These are phyloP conservation scores for Pleuronectes platessa DNA, from an alignment of 2,113 vertebrate species.

Conservation along the genomic window DNA sequence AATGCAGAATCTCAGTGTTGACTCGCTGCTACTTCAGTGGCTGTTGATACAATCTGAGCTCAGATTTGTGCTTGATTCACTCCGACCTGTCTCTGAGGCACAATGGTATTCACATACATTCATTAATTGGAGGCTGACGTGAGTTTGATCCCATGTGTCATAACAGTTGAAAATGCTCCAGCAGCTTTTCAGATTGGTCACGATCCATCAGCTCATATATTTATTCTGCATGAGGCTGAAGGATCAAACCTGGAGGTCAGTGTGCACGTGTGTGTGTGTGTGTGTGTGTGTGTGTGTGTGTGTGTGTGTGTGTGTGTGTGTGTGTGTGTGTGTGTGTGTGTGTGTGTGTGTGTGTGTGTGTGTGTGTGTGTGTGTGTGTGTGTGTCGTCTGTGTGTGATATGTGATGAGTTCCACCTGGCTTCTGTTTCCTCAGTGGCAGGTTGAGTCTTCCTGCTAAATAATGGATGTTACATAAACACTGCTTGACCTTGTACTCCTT, in stretches of 20 bases:
- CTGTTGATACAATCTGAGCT: slow-evolving; percentile 33
- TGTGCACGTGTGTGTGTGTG: slow-evolving; percentile 16
- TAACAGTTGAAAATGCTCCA: slow-evolving; percentile 27
- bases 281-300: slow-evolving; percentile 6
- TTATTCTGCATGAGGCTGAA: slow-evolving; percentile 61
- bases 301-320: slow-evolving; percentile 14
- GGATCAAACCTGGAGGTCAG: slow-evolving; percentile 67
- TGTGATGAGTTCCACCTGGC: slow-evolving; percentile 71
- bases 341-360: slow-evolving; percentile 15
- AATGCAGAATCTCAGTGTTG: too few relatives aligned
- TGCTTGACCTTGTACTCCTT: slow-evolving; percentile 63
- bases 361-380: slow-evolving; percentile 15
- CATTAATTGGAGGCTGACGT: slow-evolving; percentile 44
- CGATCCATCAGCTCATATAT: slow-evolving; percentile 44
- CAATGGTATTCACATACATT: slow-evolving; percentile 35
- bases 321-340: slow-evolving; percentile 11
- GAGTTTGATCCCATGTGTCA: slow-evolving; percentile 5
- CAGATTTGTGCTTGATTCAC: slow-evolving; percentile 41
- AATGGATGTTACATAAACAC: slow-evolving; percentile 74
- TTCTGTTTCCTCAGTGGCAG: slow-evolving; percentile 57
- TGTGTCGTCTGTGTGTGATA: slow-evolving; percentile 22
- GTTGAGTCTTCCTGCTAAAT: slow-evolving; percentile 61
- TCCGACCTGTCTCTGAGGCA: slow-evolving; percentile 37
- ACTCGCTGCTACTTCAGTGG: background rate
- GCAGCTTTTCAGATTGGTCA: slow-evolving; percentile 43